Conservation (phyloP, 1,140 invertebrate genomes). For the Drosophila nannoptera region DNA sequence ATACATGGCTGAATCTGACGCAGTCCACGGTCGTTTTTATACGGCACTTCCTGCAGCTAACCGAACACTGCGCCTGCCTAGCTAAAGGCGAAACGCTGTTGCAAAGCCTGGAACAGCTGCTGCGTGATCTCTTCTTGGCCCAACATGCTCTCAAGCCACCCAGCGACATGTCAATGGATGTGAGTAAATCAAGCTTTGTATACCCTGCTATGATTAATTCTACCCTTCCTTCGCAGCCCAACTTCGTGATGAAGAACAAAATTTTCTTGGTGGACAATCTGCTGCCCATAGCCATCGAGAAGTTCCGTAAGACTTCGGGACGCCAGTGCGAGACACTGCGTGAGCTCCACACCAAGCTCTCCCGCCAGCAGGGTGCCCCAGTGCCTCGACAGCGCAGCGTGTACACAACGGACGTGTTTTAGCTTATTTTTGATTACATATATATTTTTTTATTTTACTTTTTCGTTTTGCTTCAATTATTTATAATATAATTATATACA, state of each 20-base stretch:
- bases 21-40: conserved; percentile 76
- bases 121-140: conserved; percentile 68
- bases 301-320: conserved; percentile 66
- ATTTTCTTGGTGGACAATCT: conserved; percentile 73
- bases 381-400: conserved; percentile 75
- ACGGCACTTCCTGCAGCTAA: conserved; percentile 70
- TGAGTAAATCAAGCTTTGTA: conserved; percentile 33
- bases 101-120: conserved; percentile 61
- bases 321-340: conserved; percentile 57
- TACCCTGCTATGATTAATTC: not conserved
- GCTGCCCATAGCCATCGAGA: conserved; percentile 70
- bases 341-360: conserved; percentile 62
- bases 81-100: conserved; percentile 70
- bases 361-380: conserved; percentile 65
- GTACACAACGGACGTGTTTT: conserved; percentile 77
- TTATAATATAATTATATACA: conserved; percentile 79
- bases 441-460: conserved; percentile 76
- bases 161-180: conserved; percentile 70
- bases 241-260: conserved; percentile 78
- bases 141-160: conserved; percentile 72
- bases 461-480: conserved; percentile 77
- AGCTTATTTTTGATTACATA: conserved; percentile 75
- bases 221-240: conserved; percentile 51
- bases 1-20: conserved; percentile 77
- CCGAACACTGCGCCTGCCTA: conserved; percentile 69